Evolutionary conservation across 1,140 invertebrate genomes (phyloP), one percentile per base, ranked within the genome.

Genomic region (Chironomus striatipennis): DNA sequence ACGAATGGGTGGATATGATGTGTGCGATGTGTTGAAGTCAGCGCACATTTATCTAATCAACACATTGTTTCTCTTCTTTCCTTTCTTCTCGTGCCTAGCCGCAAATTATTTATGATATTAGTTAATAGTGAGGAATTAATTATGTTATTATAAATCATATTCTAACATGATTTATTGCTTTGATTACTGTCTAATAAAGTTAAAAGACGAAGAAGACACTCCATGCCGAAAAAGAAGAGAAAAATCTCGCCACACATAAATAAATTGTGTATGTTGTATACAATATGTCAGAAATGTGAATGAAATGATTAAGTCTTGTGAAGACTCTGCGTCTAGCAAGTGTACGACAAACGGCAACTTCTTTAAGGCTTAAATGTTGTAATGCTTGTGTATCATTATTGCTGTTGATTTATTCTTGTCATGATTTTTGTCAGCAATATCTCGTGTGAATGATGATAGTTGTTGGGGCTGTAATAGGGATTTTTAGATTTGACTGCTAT

Each of bases 131-230:
- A 70, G 20, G 65, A 70, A 20, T 70, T 70, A 70, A 70, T 70
- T 70, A 70, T 70, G 65, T 70, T 70, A 70, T 70, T 70, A 70
- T 70, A 70, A 70, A 70, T 70, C 65, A 70, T 70, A 70, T 70
- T 21, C 12, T 15, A 10, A 9, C 17, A 70, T 70, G 65, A 70
- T 70, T 70, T 70, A 70, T 70, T 70, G 65, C 65, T 70, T 57
- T 70, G 65, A 70, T 70, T 70, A 70, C 65, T 70, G 65, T 70
- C 65, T 70, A 70, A 70, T 70, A 70, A 70, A 70, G 18, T 70
- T 70, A 70, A 70, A 70, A 17, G 20, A 17, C 12, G 12, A 57
- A 47, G 24, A 34, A 34, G 24, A 34, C 24, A 34, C 24, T 34
- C 24, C 24, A 34, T 34, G 24, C 24, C 24, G 2, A 5, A 34